Conservation (phyloP, 2,113 vertebrate genomes). For the Calypte anna region DNA sequence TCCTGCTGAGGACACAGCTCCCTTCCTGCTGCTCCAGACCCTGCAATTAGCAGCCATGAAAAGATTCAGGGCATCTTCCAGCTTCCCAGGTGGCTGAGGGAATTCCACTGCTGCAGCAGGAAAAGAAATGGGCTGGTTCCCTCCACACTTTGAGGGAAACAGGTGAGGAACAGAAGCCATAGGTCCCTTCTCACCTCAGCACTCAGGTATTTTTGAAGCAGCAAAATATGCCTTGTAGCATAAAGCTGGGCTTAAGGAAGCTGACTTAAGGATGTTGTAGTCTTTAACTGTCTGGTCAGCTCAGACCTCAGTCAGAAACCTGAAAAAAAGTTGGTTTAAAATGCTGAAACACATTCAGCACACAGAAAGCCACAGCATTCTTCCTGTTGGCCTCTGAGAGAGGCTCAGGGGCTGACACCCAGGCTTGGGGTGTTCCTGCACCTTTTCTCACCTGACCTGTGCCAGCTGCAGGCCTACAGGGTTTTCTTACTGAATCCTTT, state of each 20-base stretch:
- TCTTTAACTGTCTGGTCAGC: background rate
- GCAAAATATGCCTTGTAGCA: background rate
- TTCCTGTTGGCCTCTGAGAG: rapidly evolving
- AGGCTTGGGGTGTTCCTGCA: background rate
- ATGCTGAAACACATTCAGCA: background rate
- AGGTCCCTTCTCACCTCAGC: background rate
- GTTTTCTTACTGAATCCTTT: background rate
- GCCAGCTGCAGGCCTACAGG: background rate
- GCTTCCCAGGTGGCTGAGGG: background rate
- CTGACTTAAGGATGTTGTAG: background rate
- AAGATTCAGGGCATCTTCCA: background rate
- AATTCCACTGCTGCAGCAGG: background rate
- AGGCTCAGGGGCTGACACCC: background rate
- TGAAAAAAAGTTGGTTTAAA: background rate
- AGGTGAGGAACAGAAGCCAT: background rate
- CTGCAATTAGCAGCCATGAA: rapidly evolving
- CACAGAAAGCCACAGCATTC: rapidly evolving
- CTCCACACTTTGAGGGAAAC: background rate
- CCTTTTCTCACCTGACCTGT: background rate
- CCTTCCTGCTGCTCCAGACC: background rate
- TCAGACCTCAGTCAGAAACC: background rate
- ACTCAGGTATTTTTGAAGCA: background rate
- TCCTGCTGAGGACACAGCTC: rapidly evolving
- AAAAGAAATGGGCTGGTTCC: background rate
- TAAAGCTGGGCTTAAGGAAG: background rate